These are phyloP conservation scores for Actenoides hombroni DNA, from an alignment of 2,113 vertebrate species.

Conservation along the genomic window DNA sequence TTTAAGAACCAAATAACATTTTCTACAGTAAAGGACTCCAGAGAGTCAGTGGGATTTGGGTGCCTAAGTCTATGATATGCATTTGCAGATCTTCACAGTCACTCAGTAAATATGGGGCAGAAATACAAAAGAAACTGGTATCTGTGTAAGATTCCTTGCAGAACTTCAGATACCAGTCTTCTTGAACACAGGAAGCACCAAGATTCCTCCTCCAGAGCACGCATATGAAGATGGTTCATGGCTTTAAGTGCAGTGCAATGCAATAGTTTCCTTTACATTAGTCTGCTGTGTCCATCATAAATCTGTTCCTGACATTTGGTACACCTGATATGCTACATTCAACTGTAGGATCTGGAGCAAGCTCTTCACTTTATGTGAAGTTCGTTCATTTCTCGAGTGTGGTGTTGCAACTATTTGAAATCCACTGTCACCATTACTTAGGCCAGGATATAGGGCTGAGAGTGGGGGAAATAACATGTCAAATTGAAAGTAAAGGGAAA, in stretches of 20 bases:
- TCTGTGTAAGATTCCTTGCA: not conserved
- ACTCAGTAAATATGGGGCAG: not conserved
- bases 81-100: not conserved
- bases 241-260: not conserved
- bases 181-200: not conserved
- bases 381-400: not conserved
- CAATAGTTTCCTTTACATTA: not conserved
- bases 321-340: not conserved
- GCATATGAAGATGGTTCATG: not conserved
- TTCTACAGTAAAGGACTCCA: not conserved
- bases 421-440: not conserved
- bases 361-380: not conserved
- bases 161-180: not conserved
- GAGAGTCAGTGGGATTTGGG: not conserved
- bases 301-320: not conserved
- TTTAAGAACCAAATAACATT: not conserved
- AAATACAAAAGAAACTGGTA: not conserved
- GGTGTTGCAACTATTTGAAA: not conserved
- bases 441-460: not conserved
- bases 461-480: not conserved
- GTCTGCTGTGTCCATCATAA: not conserved
- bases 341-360: not conserved
- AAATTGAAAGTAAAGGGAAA: constrained; percentile 51
- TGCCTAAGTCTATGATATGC: not conserved
- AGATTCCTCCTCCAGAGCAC: not conserved